Base-by-base conservation (phyloP, 2,113 vertebrate species). In the Ursus arctos region DNA sequence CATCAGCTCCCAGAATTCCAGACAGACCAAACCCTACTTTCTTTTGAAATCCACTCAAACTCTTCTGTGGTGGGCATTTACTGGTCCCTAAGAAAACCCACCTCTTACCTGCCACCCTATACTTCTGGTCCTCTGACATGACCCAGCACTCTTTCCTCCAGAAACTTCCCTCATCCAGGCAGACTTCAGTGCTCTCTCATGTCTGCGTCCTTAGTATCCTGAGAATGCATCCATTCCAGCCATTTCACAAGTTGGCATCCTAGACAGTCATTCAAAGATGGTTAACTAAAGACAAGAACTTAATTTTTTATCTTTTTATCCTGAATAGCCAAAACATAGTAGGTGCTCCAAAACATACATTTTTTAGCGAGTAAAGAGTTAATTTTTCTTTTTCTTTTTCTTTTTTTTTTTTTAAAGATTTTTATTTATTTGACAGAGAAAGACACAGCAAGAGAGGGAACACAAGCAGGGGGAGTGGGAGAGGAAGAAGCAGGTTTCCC, bases 241-340 rank as follows among this genome's bases (percentile, higher is more conserved):
- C 59, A 59, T 43, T 80, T 59, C 28, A 47, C 22, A 77, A 2
- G 2, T 31, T 21, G 2, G 7, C 33, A 84, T 53, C 51, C 14
- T 81, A 80, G 7, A 49, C 13, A 47, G 40, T 55, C 74, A 83
- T 87, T 72, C 9, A 14, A 96, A 95, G 40, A 65, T 10, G 76
- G 11, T 36, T 69, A 69, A 69, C 11, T 7, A 61, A 84, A 83
- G 26, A 86, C 16, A 77, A 88, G 6, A 71, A 8, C 71, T 49
- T 85, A 53, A 86, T 28, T 21, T 61, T 84, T 89, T 51, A 57
- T 24, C n/a, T 61, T 85, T 88, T 90, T 49, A 82, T 84, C 72
- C 4, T 81, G 24, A 88, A 77, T 1, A 72, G 18, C 18, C 96
- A 28, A 7, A 1, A 61, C 15, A 11, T 40, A 53, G 26, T 8